Evolutionary conservation across 2,797 vertebrate genomes (phyloP).

Genomic region (Lacerta bilineata): DNA sequence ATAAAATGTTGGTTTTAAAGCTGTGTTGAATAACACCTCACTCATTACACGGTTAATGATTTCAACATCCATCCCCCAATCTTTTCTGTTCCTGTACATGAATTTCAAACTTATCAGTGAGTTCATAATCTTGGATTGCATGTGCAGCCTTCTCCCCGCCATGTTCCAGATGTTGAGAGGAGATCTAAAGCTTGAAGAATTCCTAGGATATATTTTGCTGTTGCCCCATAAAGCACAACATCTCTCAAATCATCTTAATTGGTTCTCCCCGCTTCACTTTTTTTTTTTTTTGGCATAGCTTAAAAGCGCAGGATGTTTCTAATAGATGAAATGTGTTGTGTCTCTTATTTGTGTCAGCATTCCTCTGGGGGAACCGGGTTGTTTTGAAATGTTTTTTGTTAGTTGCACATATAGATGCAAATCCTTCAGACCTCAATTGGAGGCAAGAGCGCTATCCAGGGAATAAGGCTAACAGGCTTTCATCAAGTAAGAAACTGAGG

Average conservation of each 20-base stretch:
- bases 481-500: slow-evolving; percentile 52
- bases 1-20: not conserved
- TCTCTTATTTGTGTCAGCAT: slow-evolving; percentile 68
- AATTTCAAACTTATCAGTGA: slow-evolving; percentile 30
- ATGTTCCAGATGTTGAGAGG: slow-evolving; percentile 27
- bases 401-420: slow-evolving; percentile 41
- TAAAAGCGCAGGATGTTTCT: slow-evolving; percentile 65
- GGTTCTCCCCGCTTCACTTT: not conserved
- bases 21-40: not conserved
- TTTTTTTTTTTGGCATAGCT: slow-evolving; percentile 47
- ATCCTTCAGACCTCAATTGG: slow-evolving; percentile 57
- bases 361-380: slow-evolving; percentile 53
- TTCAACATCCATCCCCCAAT: not conserved
- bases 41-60: not conserved
- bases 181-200: slow-evolving; percentile 40
- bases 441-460: slow-evolving; percentile 55
- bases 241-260: slow-evolving; percentile 66
- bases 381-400: slow-evolving; percentile 56
- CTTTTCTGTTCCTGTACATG: slow-evolving; percentile 29
- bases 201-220: slow-evolving; percentile 65
- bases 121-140: slow-evolving; percentile 9
- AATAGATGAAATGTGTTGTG: slow-evolving; percentile 69
- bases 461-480: slow-evolving; percentile 66
- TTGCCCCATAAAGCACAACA: slow-evolving; percentile 43
- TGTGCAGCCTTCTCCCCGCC: not conserved